phyloP scores from a whole-genome alignment of 1,140 invertebrate species.

The Cydia splendana region DNA sequence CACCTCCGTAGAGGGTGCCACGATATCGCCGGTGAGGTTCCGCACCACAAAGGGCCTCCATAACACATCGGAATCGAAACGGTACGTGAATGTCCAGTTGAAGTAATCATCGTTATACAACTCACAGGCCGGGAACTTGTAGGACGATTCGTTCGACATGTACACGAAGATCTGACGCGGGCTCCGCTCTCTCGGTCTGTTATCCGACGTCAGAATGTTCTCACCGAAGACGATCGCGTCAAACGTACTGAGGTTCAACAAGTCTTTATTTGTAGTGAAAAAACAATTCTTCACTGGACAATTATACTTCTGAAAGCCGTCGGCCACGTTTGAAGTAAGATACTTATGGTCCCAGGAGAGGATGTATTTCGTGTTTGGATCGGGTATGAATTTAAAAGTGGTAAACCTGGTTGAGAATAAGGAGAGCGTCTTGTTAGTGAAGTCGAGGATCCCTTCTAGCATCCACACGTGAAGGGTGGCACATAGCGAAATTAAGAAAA shows the following conservation, averaged over 20 bases:
- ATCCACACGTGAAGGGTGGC: constrained; percentile 12
- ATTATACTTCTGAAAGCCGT: constrained; percentile 38
- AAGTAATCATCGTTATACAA: constrained; percentile 67
- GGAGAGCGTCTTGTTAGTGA: background rate
- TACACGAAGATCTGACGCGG: constrained; percentile 69
- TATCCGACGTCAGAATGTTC: constrained; percentile 34
- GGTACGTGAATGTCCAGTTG: constrained; percentile 84
- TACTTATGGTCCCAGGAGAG: background rate
- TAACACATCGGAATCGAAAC: constrained; percentile 83
- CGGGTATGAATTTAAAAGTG: too few species aligned
- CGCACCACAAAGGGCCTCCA: constrained; percentile 75
- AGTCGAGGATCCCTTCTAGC: background rate
- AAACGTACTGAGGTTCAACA: constrained; percentile 50
- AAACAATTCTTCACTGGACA: constrained; percentile 48
- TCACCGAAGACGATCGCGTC: constrained; percentile 63
- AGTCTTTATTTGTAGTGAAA: constrained; percentile 45
- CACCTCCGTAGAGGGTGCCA: constrained; percentile 52
- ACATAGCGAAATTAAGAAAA: constrained; percentile 30
- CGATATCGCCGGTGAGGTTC: constrained; percentile 49
- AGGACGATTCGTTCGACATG: constrained; percentile 51
- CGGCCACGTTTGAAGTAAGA: constrained; percentile 17
- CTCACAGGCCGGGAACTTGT: constrained; percentile 52
- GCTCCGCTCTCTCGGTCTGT: constrained; percentile 41
- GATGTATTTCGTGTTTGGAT: background rate
- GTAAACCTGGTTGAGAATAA: background rate